Base-by-base conservation (phyloP, 2,113 vertebrate species). In the Hiodon alosoides region DNA sequence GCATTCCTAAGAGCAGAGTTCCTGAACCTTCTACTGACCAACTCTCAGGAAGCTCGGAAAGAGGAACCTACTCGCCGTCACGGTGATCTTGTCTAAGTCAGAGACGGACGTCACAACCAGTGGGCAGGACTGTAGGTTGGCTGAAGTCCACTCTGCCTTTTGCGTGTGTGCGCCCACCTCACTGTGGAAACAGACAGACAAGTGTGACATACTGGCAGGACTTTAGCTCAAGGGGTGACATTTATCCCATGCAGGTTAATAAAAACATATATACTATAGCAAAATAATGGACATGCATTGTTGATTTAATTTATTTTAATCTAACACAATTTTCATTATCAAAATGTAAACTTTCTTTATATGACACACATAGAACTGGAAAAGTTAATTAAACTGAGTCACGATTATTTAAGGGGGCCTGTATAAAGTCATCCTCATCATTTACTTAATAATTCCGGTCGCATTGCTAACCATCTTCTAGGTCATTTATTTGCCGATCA, bases 11-110 rank as follows among this genome's bases (percentile, higher is more conserved):
- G n/a, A n/a, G n/a, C n/a, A n/a, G n/a, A n/a, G n/a, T n/a, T n/a
- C n/a, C n/a, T n/a, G n/a, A n/a, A n/a, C n/a, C n/a, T n/a, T n/a
- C n/a, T n/a, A n/a, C n/a, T 11, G 58, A 9, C 14, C 8, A 11
- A 11, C 6, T 31, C 31, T 62, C 5, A 53, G 64, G 31, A 69
- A 2, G 31, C 2, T 14, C 4, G 52, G 6, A 6, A 8, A 14
- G 31, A 4, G 13, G n/a, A 9, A 69, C 90, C 92, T 86, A 96
- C 94, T 90, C 17, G 89, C 79, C 16, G 89, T 95, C 81, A 97
- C 86, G 0, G 5, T 89, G 74, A 94, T 65, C 31, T 90, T 79
- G 71, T 85, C 77, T 67, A 98, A 86, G 64, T 89, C 90, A 73
- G 87, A 69, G 74, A 95, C 93, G 81, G 90, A 77, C 10, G 47